Percentiles rank a stretch among this genome's conserved stretches.
These are phyloP conservation scores for Grammomys surdaster DNA, from an alignment of 2,113 vertebrate genomes.

Conservation along the genomic window DNA sequence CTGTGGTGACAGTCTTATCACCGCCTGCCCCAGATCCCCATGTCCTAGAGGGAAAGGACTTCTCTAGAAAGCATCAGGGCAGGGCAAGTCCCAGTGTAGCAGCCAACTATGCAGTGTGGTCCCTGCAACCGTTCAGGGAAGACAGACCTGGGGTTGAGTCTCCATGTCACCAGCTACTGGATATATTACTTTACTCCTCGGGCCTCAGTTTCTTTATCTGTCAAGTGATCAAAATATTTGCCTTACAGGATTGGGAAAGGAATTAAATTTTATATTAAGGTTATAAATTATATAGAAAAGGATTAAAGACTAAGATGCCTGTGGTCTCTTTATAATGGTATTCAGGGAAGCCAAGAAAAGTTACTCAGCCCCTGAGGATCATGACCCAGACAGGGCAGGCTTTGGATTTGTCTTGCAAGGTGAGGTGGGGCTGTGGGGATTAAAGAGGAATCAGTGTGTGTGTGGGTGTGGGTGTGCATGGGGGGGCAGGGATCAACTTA, in stretches of 20 bases:
- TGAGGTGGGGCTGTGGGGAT: neutral
- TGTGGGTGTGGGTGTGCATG: too few relatives aligned
- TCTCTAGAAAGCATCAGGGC: neutral
- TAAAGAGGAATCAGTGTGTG: neutral
- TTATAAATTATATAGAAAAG: conserved; percentile 33
- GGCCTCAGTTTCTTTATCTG: neutral
- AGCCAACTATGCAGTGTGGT: neutral
- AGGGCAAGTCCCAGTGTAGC: accelerated
- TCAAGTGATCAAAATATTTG: conserved; percentile 9
- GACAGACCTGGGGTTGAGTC: neutral
- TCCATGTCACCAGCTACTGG: neutral
- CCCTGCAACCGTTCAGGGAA: neutral
- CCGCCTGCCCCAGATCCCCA: neutral
- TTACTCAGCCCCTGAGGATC: neutral
- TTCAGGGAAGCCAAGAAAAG: conserved; percentile 1
- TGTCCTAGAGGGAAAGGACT: neutral
- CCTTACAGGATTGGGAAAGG: neutral
- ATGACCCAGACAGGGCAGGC: neutral
- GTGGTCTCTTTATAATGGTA: conserved; percentile 22
- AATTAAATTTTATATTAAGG: conserved; percentile 9
- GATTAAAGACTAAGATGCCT: neutral
- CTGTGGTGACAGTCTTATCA: neutral
- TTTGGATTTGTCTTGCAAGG: conserved; percentile 40
- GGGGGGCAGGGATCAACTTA: neutral
- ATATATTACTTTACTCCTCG: neutral